Conservation (phyloP, 1,140 invertebrate species). For the Phocides pigmalion region DNA sequence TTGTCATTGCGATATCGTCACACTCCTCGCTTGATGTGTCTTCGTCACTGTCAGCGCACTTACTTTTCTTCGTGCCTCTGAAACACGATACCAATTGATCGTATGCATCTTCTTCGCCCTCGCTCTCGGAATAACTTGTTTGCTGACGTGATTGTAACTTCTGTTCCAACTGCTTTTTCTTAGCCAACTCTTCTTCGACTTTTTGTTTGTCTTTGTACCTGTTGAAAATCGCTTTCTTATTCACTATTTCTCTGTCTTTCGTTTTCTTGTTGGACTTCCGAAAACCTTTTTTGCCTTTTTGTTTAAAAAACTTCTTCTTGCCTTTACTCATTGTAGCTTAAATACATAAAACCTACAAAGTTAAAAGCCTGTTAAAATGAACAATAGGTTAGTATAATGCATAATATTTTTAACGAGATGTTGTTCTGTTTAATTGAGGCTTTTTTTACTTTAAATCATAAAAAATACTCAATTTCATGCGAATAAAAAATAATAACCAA, state of each 20-base stretch:
- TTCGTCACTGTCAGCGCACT: slow-evolving; percentile 55
- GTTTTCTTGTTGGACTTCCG: slow-evolving; percentile 52
- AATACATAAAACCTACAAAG: neutral
- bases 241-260: slow-evolving; percentile 55
- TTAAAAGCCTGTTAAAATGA: too few species aligned
- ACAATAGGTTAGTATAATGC: too few species aligned
- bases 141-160: slow-evolving; percentile 49
- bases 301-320: slow-evolving; percentile 55
- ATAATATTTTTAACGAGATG: too few species aligned
- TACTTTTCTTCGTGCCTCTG: slow-evolving; percentile 46
- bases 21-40: slow-evolving; percentile 49
- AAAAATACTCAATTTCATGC: too few species aligned
- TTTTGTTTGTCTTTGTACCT: slow-evolving; percentile 79
- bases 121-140: slow-evolving; percentile 68
- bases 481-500: too few species aligned
- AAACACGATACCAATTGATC: slow-evolving; percentile 85
- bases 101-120: slow-evolving; percentile 84
- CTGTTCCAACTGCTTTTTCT: slow-evolving; percentile 67
- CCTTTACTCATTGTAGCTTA: slow-evolving; percentile 51
- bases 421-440: too few species aligned
- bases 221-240: slow-evolving; percentile 78
- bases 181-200: slow-evolving; percentile 69
- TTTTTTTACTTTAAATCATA: too few species aligned
- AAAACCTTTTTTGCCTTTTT: slow-evolving; percentile 49
- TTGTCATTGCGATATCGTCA: slow-evolving; percentile 35